phyloP scores from a whole-genome alignment of 2,797 vertebrate genomes.

The Triplophysa bombifrons region DNA sequence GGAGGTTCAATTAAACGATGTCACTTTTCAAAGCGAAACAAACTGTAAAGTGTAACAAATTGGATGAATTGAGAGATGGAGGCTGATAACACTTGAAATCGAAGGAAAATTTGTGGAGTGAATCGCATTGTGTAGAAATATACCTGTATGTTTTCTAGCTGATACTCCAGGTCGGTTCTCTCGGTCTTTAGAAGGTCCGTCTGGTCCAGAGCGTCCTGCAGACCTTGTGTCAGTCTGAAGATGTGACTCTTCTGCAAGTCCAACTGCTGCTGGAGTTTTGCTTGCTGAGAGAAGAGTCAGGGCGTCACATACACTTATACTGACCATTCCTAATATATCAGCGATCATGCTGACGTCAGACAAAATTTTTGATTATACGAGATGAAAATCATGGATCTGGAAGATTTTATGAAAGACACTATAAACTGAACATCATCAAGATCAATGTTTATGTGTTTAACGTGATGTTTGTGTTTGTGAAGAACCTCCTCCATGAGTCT shows the following conservation, averaged over 20 bases:
- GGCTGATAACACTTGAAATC: not conserved
- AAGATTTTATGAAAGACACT: not conserved
- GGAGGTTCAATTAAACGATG: no score
- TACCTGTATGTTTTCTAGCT: constrained; percentile 69
- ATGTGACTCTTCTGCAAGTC: constrained; percentile 98
- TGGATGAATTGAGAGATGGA: no score
- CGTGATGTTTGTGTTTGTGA: not conserved
- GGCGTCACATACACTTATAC: not conserved
- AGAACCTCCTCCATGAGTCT: constrained; percentile 93
- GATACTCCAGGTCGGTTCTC: constrained; percentile 88
- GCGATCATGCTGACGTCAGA: not conserved
- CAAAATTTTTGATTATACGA: not conserved
- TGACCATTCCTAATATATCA: not conserved
- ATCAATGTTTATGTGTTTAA: not conserved
- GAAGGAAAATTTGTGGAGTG: not conserved
- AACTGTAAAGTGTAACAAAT: no score
- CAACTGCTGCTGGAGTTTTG: constrained; percentile 98
- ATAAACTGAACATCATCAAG: not conserved
- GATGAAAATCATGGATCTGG: not conserved
- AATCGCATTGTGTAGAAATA: not conserved
- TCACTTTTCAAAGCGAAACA: no score
- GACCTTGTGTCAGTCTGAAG: constrained; percentile 94
- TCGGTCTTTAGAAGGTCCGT: constrained; percentile 97
- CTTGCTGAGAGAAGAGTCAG: constrained; percentile 77
- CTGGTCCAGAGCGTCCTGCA: constrained; percentile 95